Base-by-base conservation (phyloP, 1,140 invertebrate species). In the Formica selysi region DNA sequence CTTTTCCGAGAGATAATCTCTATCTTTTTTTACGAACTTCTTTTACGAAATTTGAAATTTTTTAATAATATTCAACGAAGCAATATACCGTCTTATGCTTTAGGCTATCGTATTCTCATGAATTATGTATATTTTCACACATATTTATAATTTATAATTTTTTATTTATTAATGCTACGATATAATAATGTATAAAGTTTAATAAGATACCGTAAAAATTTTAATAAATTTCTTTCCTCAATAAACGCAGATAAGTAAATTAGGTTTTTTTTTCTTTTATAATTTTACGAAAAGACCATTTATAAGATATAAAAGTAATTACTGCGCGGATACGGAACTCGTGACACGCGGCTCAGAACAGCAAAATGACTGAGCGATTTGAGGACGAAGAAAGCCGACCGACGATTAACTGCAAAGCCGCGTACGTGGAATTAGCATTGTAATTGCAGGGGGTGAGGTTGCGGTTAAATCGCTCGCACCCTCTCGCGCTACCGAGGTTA, bases 381-480 rank as follows among this genome's bases (percentile, higher is more conserved):
- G 44, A 59, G 48, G 48, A 19, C 54, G 65, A 89, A 74, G 81
- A 89, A 91, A 89, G 84, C 87, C 89, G 44, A 36, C 41, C 85
- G 65, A 74, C 87, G 57, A 91, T 91, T 89, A 91, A 89, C 62
- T 85, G 74, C 84, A 68, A 65, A 88, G 64, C 67, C 74, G 74
- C 85, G 68, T 89, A 91, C 85, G 85, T 38, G 81, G 83, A 91
- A 91, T 91, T 91, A 91, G 89, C 89, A 91, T 91, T 84, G 87
- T 91, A 91, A 91, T 91, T 91, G 85, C 81, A 41, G 84, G 65
- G 74, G 59, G 76, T 67, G 81, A 86, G 71, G 81, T 83, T 86
- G 90, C 73, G 87, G 90, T 87, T 79, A 87, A 64, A 83, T 87
- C 67, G 51, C 41, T 70, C 59, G 41, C 68, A 62, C 41, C 71